Evolutionary conservation across 1,140 invertebrate genomes (phyloP).

Genomic region (Capitella teleta): DNA sequence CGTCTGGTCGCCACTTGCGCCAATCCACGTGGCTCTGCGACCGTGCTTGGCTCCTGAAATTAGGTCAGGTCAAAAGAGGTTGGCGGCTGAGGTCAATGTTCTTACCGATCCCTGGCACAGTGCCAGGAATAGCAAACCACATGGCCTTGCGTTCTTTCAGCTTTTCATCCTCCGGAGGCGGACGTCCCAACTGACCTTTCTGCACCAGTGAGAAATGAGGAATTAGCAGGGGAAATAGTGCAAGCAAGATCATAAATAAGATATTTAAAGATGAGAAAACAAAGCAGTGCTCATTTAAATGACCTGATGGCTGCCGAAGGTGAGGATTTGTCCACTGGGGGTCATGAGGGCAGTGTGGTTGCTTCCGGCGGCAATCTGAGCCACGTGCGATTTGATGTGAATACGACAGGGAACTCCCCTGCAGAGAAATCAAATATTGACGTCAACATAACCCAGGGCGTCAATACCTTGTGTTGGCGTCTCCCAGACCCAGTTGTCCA

Average conservation of each 20-base stretch:
- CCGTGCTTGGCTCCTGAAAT: constrained; percentile 46
- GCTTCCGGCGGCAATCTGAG: constrained; percentile 79
- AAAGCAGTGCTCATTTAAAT: not conserved
- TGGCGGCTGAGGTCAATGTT: not conserved
- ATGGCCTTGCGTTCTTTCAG: constrained; percentile 35
- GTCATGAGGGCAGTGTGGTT: constrained; percentile 90
- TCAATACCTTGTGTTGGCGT: constrained; percentile 46
- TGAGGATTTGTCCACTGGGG: constrained; percentile 78
- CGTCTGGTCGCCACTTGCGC: constrained; percentile 87
- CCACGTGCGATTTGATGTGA: constrained; percentile 46
- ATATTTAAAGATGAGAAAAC: constrained; percentile 1
- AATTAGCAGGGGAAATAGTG: too few relatives aligned
- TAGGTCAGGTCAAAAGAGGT: not conserved
- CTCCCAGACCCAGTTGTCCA: constrained; percentile 84
- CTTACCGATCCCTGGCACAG: constrained; percentile 57
- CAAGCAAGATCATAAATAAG: too few relatives aligned
- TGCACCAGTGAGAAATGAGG: constrained; percentile 37
- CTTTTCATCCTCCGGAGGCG: constrained; percentile 34
- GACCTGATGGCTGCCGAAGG: constrained; percentile 76
- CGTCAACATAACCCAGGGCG: not conserved
- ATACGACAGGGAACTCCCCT: constrained; percentile 44
- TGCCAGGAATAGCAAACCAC: constrained; percentile 72
- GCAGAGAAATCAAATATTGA: too few relatives aligned
- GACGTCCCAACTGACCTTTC: constrained; percentile 81
- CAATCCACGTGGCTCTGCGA: constrained; percentile 81